A percentile compares a stretch with the other conserved stretches of the same genome.
Conservation (phyloP, 1,140 invertebrate species). For the Diuraphis noxia region DNA sequence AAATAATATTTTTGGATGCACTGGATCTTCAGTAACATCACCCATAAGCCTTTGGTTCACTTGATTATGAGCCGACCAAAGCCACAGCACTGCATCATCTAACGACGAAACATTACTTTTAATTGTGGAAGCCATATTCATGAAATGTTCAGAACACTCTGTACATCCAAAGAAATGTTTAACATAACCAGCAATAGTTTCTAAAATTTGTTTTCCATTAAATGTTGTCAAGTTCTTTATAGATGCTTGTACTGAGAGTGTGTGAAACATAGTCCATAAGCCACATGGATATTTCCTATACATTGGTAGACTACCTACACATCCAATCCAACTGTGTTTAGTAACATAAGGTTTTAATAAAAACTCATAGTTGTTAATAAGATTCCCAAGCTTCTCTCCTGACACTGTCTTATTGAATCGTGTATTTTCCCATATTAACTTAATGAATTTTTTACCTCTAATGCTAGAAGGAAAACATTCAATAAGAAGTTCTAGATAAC, state of each 20-base stretch:
- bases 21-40: slow-evolving; percentile 87
- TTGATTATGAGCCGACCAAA: slow-evolving; percentile 94
- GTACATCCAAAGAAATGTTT: slow-evolving; percentile 92
- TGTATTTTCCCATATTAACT: slow-evolving; percentile 59
- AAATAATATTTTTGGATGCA: slow-evolving; percentile 88
- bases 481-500: slow-evolving; percentile 72
- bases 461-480: slow-evolving; percentile 74
- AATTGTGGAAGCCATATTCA: slow-evolving; percentile 73
- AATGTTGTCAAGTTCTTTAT: slow-evolving; percentile 62
- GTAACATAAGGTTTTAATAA: slow-evolving; percentile 62
- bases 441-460: slow-evolving; percentile 61
- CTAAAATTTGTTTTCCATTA: slow-evolving; percentile 67
- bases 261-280: slow-evolving; percentile 94
- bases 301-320: slow-evolving; percentile 73
- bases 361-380: slow-evolving; percentile 64
- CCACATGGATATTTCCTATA: slow-evolving; percentile 92
- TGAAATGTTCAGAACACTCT: slow-evolving; percentile 88
- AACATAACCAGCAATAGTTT: slow-evolving; percentile 85
- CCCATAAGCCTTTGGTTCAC: slow-evolving; percentile 86
- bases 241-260: slow-evolving; percentile 80
- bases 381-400: slow-evolving; percentile 65
- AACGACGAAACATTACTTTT: slow-evolving; percentile 70
- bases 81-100: slow-evolving; percentile 83
- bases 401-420: slow-evolving; percentile 54
- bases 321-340: slow-evolving; percentile 76